Base-by-base conservation (phyloP, 1,140 invertebrate species). In the Ceratosolen fusciceps region DNA sequence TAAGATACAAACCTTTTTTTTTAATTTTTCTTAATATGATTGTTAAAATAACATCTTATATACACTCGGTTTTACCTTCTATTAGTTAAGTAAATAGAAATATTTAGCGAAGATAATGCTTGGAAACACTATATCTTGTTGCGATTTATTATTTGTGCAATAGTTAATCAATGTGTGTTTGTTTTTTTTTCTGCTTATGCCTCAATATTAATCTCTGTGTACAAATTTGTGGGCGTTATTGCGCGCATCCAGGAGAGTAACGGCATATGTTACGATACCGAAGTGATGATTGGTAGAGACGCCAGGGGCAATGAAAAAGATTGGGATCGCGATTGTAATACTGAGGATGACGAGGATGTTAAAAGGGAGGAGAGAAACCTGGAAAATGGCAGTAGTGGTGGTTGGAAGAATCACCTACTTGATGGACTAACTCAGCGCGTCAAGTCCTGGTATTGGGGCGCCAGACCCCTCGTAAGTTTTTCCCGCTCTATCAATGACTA, bases 371-470 rank as follows among this genome's bases (percentile, higher is more conserved):
- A 90, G 81, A 89, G 89, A 84, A 88, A 85, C 87, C 89, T 87
- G 85, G 88, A 90, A 87, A 86, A 71, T 79, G 88, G 87, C 86
- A 86, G 88, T 89, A 88, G 94, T 93, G 95, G 95, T 92, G 95
- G 95, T 92, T 95, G 96, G 92, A 95, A 95, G 91, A 95, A 94
- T 91, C 95, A 95, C 85, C 83, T 90, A 92, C 94, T 96, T 91
- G 95, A 95, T 93, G 95, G 95, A 92, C 95, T 95, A 93, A 96
- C 95, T 92, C 95, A 96, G 93, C 95, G 95, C 94, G 95, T 96
- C 92, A 96, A 96, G 93, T 96, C 95, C 92, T 96, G 95, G 95
- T 96, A 96, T 94, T 96, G 95, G 95, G 95, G 95, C 86, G 88
- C 90, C 93, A 95, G 95, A 93, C 95, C 95, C 94, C 94, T 96